phyloP scores from a whole-genome alignment of 2,888 invertebrate species.

The Apamea crenata region DNA sequence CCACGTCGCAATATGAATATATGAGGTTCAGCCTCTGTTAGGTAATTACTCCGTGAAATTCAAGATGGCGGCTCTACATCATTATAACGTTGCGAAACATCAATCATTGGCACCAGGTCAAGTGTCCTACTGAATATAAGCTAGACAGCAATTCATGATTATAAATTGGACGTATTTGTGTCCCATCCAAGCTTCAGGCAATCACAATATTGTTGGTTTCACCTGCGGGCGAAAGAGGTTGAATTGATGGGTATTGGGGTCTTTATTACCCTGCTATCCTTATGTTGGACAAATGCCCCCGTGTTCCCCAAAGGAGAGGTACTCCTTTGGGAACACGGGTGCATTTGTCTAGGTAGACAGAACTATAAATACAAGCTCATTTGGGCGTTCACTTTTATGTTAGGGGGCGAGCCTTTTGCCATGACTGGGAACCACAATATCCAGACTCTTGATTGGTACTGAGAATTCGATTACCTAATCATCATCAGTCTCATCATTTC shows the following conservation, averaged over 20 bases:
- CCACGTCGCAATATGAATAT: not conserved
- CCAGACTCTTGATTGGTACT: too few relatives aligned
- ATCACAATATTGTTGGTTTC: constrained; percentile 27
- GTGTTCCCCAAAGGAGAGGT: not conserved
- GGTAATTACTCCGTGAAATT: constrained; percentile 14
- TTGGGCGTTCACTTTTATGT: not conserved
- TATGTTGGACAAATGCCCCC: not conserved
- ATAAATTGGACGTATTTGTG: constrained; percentile 45
- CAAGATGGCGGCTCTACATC: constrained; percentile 45
- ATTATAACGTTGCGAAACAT: constrained; percentile 48
- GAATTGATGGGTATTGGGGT: not conserved
- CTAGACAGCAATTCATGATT: constrained; percentile 51
- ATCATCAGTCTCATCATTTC: too few relatives aligned
- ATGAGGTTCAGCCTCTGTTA: constrained; percentile 2
- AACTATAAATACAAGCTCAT: not conserved
- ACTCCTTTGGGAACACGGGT: too few relatives aligned
- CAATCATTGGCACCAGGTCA: constrained; percentile 49
- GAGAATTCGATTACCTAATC: too few relatives aligned
- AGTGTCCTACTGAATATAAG: constrained; percentile 21
- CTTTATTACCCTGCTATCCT: too few relatives aligned
- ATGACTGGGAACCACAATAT: not conserved
- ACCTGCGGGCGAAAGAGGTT: not conserved
- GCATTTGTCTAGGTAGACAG: too few relatives aligned
- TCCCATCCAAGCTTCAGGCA: constrained; percentile 23
- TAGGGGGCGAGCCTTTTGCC: not conserved